phyloP scores from a whole-genome alignment of 1,140 invertebrate genomes.

The Vanessa atalanta region DNA sequence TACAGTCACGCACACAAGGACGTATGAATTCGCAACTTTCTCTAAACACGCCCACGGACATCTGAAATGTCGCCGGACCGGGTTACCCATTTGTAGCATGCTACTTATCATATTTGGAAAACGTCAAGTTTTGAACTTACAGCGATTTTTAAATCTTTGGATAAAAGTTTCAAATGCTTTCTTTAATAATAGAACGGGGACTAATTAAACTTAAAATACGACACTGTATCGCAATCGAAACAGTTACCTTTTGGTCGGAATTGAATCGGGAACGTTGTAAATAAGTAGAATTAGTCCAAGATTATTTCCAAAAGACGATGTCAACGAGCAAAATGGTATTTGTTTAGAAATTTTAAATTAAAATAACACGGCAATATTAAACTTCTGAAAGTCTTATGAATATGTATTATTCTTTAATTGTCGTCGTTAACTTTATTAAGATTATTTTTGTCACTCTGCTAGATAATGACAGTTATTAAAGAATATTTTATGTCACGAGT shows the following conservation, averaged over 20 bases:
- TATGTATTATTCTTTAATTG: no score
- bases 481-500: no score
- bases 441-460: neutral
- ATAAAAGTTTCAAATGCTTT: no score
- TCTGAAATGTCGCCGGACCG: constrained; percentile 57
- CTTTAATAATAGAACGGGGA: no score
- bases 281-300: no score
- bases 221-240: no score
- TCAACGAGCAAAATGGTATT: no score
- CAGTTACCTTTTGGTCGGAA: no score
- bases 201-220: no score
- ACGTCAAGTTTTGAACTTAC: constrained; percentile 37
- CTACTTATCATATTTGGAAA: constrained; percentile 57
- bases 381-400: neutral
- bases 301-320: no score
- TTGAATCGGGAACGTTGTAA: no score
- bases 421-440: neutral
- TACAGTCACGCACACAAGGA: constrained; percentile 51
- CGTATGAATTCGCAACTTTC: constrained; percentile 53
- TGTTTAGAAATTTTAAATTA: neutral
- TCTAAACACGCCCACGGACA: constrained; percentile 48
- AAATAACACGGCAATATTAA: neutral
- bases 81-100: constrained; percentile 61
- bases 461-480: neutral
- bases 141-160: constrained; percentile 23